A percentile compares a stretch with the other conserved stretches of the same genome.
Evolutionary conservation across 2,888 invertebrate species (phyloP).

Genomic region (Lysandra bellargus): DNA sequence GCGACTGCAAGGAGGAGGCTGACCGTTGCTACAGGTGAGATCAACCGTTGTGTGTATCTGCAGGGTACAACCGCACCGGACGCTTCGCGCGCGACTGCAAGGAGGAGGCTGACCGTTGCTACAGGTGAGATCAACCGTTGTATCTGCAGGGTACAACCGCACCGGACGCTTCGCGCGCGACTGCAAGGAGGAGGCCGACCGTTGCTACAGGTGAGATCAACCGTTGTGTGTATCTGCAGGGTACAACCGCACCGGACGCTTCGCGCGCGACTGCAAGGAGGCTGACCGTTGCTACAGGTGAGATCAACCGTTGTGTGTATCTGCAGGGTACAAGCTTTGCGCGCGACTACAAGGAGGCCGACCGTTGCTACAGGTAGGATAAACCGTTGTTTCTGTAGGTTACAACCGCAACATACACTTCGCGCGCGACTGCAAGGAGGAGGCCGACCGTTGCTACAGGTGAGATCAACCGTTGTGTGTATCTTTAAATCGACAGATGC

Average conservation of each 20-base stretch:
- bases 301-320: slow-evolving; percentile 71
- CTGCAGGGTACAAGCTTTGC: slow-evolving; percentile 84
- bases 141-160: slow-evolving; percentile 85
- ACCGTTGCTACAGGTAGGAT: slow-evolving; percentile 87
- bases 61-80: slow-evolving; percentile 84
- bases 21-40: not conserved
- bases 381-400: not conserved
- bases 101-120: slow-evolving; percentile 90
- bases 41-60: slow-evolving; percentile 74
- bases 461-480: not conserved
- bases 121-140: slow-evolving; percentile 70
- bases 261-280: slow-evolving; percentile 93
- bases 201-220: slow-evolving; percentile 84
- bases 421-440: slow-evolving; percentile 93
- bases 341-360: slow-evolving; percentile 95
- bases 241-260: slow-evolving; percentile 74
- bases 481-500: not conserved
- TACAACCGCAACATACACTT: slow-evolving; percentile 79
- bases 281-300: not conserved
- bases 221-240: not conserved
- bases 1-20: no score
- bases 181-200: slow-evolving; percentile 95
- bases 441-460: not conserved
- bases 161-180: slow-evolving; percentile 95
- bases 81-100: slow-evolving; percentile 97